Evolutionary conservation across 1,140 invertebrate genomes (phyloP).

Genomic region (Cydia splendana): DNA sequence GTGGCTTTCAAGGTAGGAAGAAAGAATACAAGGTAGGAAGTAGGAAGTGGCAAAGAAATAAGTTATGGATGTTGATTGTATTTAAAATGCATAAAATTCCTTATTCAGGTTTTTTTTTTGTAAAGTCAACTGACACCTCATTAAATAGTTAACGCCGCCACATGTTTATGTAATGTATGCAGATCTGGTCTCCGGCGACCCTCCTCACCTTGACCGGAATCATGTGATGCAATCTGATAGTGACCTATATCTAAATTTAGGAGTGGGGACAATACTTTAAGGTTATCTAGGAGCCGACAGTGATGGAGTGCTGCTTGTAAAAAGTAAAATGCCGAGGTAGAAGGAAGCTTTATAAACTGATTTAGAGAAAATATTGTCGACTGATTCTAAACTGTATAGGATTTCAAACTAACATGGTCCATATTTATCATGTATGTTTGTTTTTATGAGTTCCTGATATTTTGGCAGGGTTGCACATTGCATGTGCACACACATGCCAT

Average conservation of each 20-base stretch:
- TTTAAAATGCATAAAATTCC: too few species aligned
- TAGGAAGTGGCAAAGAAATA: too few species aligned
- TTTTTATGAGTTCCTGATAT: too few species aligned
- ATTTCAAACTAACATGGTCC: too few species aligned
- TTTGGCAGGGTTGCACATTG: too few species aligned
- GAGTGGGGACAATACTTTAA: conserved; percentile 2
- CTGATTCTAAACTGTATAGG: neutral
- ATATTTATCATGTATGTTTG: too few species aligned
- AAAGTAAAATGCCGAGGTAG: neutral
- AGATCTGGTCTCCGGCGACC: conserved; percentile 11
- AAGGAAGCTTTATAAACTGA: neutral
- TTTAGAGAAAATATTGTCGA: neutral
- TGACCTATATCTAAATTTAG: conserved; percentile 32
- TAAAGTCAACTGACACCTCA: neutral
- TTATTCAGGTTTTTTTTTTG: too few species aligned
- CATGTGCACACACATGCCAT: too few species aligned
- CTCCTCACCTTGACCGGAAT: conserved; percentile 26
- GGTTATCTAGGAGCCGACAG: neutral
- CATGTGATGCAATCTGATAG: conserved; percentile 20
- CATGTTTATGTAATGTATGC: neutral
- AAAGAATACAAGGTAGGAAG: too few species aligned
- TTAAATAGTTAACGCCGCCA: neutral
- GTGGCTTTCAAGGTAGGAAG: too few species aligned
- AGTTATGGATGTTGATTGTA: too few species aligned
- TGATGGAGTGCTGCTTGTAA: neutral